A percentile compares a stretch with the other conserved stretches of the same genome.
These are phyloP conservation scores for Hexactinellida sp. DNA, from an alignment of 37 sponge, comb jelly and placozoan species.

Conservation along the genomic window DNA sequence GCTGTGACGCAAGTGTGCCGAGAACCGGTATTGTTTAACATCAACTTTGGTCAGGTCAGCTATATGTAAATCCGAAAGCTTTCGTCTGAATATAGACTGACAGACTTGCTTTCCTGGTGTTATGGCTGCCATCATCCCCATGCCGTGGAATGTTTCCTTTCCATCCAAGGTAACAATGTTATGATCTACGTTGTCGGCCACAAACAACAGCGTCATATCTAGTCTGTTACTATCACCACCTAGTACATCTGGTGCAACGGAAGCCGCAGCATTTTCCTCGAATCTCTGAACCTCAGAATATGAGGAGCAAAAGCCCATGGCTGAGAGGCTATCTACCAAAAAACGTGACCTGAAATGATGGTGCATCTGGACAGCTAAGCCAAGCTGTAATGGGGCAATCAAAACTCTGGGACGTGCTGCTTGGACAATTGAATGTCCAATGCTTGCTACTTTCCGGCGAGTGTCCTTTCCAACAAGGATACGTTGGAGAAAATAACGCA, in stretches of 20 bases:
- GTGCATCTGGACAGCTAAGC: conserved; percentile 12
- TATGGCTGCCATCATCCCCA: conserved; percentile 5
- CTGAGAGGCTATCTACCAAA: background rate
- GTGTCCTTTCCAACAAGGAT: background rate
- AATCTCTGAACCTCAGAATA: conserved; percentile 14
- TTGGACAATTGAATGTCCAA: conserved; percentile 17
- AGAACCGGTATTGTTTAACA: conserved; percentile 2
- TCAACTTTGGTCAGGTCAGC: conserved; percentile 10
- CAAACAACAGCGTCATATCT: conserved; percentile 22
- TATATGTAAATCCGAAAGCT: conserved; percentile 2
- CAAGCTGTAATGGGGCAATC: conserved; percentile 17
- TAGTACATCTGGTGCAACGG: background rate
- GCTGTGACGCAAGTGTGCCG: background rate
- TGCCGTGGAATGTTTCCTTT: conserved; percentile 17
- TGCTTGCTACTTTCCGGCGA: background rate
- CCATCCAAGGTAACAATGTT: background rate
- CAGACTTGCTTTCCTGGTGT: too few species aligned
- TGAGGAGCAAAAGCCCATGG: conserved; percentile 17
- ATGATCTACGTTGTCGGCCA: background rate
- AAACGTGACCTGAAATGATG: conserved; percentile 18
- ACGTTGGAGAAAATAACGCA: background rate
- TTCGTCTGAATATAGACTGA: background rate
- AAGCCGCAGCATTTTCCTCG: background rate
- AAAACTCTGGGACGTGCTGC: background rate
- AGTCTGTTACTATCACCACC: background rate